Percentiles rank a stretch among this genome's conserved stretches.
Conservation (phyloP, 92 coral and sea anemone genomes). For the Porites divaricata region DNA sequence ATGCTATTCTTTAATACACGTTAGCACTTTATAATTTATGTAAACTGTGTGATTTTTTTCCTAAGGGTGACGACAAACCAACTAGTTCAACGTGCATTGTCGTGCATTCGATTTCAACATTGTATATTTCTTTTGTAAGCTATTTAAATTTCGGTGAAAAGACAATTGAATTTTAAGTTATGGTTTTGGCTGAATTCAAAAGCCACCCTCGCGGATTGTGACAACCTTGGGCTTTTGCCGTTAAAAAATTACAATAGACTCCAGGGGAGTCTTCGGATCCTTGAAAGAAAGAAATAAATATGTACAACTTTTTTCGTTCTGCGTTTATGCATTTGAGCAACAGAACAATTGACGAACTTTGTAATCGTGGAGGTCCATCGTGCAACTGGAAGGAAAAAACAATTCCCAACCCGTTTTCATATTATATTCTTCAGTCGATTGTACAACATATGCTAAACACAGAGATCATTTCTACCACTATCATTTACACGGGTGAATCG, state of each 20-base stretch:
- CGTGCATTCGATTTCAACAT: neutral
- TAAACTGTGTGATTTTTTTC: neutral
- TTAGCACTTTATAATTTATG: conserved; percentile 16
- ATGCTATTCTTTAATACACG: conserved; percentile 6
- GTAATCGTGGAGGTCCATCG: neutral
- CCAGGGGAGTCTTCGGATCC: neutral
- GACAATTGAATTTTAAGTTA: neutral
- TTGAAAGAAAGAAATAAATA: conserved; percentile 4
- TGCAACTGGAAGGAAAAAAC: too few relatives aligned
- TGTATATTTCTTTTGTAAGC: neutral
- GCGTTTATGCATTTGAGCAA: neutral
- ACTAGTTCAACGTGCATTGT: too few relatives aligned
- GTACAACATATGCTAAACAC: too few relatives aligned
- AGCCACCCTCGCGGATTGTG: conserved; percentile 5
- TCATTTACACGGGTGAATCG: too few relatives aligned
- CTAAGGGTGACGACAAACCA: too few relatives aligned
- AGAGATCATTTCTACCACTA: too few relatives aligned
- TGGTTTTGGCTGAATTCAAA: conserved; percentile 27
- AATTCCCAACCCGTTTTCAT: too few relatives aligned
- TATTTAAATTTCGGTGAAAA: neutral
- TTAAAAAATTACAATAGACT: conserved; percentile 12
- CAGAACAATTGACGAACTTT: neutral
- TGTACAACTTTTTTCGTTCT: neutral
- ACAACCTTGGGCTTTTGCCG: conserved; percentile 15
- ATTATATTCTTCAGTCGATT: too few relatives aligned